Conservation (phyloP, 2,113 vertebrate genomes). For the Notechis scutatus region DNA sequence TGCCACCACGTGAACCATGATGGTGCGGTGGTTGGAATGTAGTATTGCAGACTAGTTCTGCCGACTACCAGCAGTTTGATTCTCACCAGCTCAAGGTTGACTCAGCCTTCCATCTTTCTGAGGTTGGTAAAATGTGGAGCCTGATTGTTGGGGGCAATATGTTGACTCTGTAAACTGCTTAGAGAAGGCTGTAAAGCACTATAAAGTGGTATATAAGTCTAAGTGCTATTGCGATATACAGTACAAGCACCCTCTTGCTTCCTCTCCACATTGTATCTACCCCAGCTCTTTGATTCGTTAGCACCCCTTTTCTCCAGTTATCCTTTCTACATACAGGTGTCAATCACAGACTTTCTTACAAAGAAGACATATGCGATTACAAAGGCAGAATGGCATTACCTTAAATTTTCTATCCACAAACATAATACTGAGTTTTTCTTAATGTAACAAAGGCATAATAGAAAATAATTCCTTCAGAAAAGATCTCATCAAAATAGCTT, state of each 20-base stretch:
- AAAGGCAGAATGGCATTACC: not conserved
- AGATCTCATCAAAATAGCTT: not conserved
- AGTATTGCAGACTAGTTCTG: not conserved
- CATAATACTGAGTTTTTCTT: not conserved
- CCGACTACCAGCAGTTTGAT: not conserved
- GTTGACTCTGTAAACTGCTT: not conserved
- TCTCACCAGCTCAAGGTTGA: too few species aligned
- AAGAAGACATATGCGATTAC: not conserved
- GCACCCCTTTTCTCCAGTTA: not conserved
- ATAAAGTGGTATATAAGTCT: not conserved
- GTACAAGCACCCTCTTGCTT: not conserved
- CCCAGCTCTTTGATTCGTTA: not conserved
- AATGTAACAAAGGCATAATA: not conserved
- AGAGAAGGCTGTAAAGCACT: not conserved
- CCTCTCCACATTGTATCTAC: not conserved
- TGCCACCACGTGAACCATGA: not conserved
- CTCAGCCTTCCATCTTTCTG: not conserved
- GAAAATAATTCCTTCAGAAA: not conserved
- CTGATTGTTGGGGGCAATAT: not conserved
- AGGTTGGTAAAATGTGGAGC: not conserved
- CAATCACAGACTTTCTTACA: not conserved
- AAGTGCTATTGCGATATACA: not conserved
- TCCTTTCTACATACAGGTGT: not conserved
- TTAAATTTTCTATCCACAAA: not conserved
- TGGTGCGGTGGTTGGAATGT: not conserved